Evolutionary conservation across 2,113 vertebrate species (phyloP), one percentile per base, ranked within the genome.

Genomic region (Clarias macrocephalus): DNA sequence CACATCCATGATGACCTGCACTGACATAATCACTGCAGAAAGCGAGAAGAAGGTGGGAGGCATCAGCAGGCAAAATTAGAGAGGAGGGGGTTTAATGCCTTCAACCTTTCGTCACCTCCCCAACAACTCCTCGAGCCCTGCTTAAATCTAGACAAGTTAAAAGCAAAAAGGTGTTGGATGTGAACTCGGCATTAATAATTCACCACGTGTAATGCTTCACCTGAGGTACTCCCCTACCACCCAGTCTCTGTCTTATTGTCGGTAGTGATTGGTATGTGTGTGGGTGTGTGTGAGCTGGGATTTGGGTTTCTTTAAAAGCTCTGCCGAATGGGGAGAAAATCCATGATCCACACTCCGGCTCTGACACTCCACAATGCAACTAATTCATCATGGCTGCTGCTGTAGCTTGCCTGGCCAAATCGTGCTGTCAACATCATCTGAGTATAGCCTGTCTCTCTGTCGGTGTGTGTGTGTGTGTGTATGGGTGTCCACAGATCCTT

Each of bases 101-200:
- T 42, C 52, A 80, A 81, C 54, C 54, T 70, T 81, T 72, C 12
- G 10, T 37, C 66, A 30, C 30, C 70, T 52, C 73, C 33, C 70
- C 52, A 63, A 76, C 66, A 75, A 28, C 62, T 84, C 63, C 65
- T 70, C 33, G 66, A 52, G 82, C n/a, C 37, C 52, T 72, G 85
- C 88, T 85, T 12, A 80, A 82, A 76, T 76, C 73, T 12, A 87
- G 85, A 86, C 84, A 76, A 76, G 75, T 85, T 88, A 91, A 90
- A 84, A 90, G 90, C 77, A 65, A 85, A 85, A 88, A 86, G 73
- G 73, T 88, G 73, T 83, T 88, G 68, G 83, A 89, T 82, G 68
- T 88, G 82, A 92, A 87, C 81, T 83, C 15, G 33, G 66, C 86
- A 85, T 91, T 85, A 92, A 88, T 88, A 89, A 73, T 90, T 83